phyloP scores from a whole-genome alignment of 2,888 invertebrate genomes.

The Thera obeliscata region DNA sequence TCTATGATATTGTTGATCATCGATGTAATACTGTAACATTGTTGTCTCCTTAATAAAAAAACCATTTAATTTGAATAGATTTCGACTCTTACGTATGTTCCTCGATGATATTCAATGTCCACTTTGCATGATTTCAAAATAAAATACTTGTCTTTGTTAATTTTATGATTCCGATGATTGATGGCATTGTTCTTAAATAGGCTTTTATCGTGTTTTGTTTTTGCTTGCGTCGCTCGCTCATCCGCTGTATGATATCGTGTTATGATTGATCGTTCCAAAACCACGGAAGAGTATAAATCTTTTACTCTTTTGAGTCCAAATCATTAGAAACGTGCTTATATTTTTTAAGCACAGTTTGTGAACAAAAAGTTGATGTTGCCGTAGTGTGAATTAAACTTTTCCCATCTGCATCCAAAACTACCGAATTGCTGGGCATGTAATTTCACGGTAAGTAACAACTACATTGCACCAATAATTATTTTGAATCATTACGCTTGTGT shows the following conservation, averaged over 20 bases:
- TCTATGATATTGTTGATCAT: background rate
- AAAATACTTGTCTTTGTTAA: background rate
- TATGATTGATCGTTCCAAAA: background rate
- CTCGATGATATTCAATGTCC: background rate
- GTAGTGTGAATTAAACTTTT: slow-evolving; percentile 10
- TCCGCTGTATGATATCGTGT: slow-evolving; percentile 11
- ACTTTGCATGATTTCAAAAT: background rate
- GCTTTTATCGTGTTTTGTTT: slow-evolving; percentile 9
- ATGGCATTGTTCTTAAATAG: background rate
- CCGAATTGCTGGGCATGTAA: slow-evolving; percentile 9
- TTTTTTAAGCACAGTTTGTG: background rate
- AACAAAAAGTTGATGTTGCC: slow-evolving; percentile 11
- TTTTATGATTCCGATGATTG: background rate
- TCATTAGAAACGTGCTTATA: background rate
- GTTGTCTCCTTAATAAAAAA: background rate
- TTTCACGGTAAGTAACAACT: slow-evolving; percentile 23
- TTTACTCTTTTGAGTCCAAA: background rate
- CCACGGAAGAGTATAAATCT: background rate
- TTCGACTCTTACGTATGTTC: background rate
- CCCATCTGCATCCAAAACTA: slow-evolving; percentile 4
- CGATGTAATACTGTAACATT: background rate
- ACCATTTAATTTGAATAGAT: background rate
- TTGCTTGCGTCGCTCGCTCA: slow-evolving; percentile 32
- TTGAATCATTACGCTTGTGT: slow-evolving; percentile 15
- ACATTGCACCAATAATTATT: slow-evolving; percentile 16